phyloP scores from a whole-genome alignment of 1,140 invertebrate species.

The Proctacanthus coquilletti region DNA sequence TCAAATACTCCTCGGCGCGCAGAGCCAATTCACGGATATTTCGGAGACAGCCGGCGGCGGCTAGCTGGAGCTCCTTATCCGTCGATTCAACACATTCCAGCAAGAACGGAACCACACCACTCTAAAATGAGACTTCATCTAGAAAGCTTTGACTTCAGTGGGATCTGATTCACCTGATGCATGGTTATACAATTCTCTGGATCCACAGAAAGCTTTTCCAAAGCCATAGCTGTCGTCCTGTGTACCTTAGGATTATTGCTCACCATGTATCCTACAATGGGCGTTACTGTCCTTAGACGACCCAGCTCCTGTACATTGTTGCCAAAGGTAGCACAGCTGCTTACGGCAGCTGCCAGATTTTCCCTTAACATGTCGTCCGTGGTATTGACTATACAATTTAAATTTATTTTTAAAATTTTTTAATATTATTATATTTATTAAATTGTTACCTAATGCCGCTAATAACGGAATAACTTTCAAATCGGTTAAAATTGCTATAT shows the following conservation, averaged over 20 bases:
- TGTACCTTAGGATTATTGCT: constrained; percentile 57
- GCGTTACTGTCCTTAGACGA: constrained; percentile 68
- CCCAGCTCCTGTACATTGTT: constrained; percentile 78
- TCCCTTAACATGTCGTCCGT: constrained; percentile 67
- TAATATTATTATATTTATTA: too few relatives aligned
- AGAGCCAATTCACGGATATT: constrained; percentile 72
- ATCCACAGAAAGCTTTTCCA: constrained; percentile 78
- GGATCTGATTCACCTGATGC: constrained; percentile 68
- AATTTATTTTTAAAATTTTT: too few relatives aligned
- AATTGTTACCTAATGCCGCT: constrained; percentile 59
- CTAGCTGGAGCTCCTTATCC: constrained; percentile 77
- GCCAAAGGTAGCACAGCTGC: constrained; percentile 71
- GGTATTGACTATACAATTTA: constrained; percentile 55
- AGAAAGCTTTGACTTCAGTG: too few relatives aligned
- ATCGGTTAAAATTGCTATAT: constrained; percentile 89
- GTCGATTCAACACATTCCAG: constrained; percentile 75
- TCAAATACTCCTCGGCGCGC: constrained; percentile 25
- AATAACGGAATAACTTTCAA: constrained; percentile 81
- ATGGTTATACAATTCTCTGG: constrained; percentile 90
- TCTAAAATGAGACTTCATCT: too few relatives aligned
- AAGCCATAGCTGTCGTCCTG: constrained; percentile 70
- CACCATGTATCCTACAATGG: constrained; percentile 74
- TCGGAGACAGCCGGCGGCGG: constrained; percentile 77
- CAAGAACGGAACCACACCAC: constrained; percentile 61
- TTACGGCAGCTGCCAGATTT: constrained; percentile 79